These are phyloP conservation scores for Crotalus tigris DNA, from an alignment of 2,113 vertebrate species.

Conservation along the genomic window DNA sequence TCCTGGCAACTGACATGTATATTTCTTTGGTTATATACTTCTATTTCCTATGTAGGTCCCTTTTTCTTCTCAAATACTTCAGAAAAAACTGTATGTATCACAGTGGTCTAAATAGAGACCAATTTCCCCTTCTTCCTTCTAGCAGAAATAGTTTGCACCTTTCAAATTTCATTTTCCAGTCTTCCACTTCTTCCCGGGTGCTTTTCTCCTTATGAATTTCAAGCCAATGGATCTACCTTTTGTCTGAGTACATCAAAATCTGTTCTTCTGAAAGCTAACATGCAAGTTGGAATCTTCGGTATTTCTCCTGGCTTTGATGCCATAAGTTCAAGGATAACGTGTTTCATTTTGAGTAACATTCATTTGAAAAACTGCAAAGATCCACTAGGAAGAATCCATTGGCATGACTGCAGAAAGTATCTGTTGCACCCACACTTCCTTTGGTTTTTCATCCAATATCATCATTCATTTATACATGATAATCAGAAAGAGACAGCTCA, in stretches of 20 bases:
- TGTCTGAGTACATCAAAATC: background rate
- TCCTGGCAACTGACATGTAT: background rate
- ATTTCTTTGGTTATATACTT: background rate
- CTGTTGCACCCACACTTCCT: background rate
- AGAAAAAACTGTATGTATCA: background rate
- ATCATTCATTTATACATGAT: background rate
- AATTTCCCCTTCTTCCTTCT: background rate
- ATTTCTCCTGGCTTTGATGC: background rate
- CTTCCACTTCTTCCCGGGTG: background rate
- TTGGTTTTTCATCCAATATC: background rate
- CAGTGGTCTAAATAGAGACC: background rate
- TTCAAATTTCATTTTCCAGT: background rate
- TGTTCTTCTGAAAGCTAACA: background rate
- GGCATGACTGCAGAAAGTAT: background rate
- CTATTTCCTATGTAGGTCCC: background rate
- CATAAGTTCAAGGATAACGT: background rate
- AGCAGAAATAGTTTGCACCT: background rate
- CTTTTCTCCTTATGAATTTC: background rate
- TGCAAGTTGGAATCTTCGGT: background rate
- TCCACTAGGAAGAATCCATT: background rate
- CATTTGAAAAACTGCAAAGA: background rate
- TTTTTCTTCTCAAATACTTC: background rate
- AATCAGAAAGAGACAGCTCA: background rate
- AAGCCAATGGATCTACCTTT: background rate
- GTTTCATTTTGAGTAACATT: background rate